Conservation (phyloP, 2,888 invertebrate species). For the Smittia sp. region DNA sequence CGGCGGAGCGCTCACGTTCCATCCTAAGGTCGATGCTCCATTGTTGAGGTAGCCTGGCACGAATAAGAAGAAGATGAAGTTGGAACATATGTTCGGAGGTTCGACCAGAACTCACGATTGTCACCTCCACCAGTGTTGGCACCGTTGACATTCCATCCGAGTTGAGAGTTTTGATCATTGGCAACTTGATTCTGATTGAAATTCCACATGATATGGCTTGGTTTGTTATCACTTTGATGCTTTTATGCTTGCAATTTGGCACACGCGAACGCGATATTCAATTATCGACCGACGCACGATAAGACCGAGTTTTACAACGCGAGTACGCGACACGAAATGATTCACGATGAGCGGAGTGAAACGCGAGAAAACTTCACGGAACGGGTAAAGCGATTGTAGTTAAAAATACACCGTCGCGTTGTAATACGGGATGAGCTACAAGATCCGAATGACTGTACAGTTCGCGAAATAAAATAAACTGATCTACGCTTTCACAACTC, state of each 20-base stretch:
- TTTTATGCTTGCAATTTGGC: background rate
- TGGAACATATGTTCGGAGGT: background rate
- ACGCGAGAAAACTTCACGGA: background rate
- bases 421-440: background rate
- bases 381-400: background rate
- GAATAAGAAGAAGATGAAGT: background rate
- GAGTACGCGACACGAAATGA: background rate
- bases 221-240: background rate
- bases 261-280: slow-evolving; percentile 10
- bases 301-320: background rate
- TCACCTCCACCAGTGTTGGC: background rate
- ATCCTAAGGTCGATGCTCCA: slow-evolving; percentile 19
- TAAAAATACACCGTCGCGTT: background rate
- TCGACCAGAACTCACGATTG: background rate
- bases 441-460: too few relatives aligned
- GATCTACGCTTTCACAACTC: background rate
- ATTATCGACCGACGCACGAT: slow-evolving; percentile 1
- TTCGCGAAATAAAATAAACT: too few relatives aligned
- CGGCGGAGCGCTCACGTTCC: slow-evolving; percentile 15
- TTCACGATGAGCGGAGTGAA: background rate
- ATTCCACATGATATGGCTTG: slow-evolving; percentile 3
- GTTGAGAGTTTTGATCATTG: background rate
- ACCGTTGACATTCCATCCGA: slow-evolving; percentile 16
- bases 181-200: background rate
- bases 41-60: background rate